Base-by-base conservation (phyloP, 2,113 vertebrate genomes). In the Gnathochromis pfefferi region DNA sequence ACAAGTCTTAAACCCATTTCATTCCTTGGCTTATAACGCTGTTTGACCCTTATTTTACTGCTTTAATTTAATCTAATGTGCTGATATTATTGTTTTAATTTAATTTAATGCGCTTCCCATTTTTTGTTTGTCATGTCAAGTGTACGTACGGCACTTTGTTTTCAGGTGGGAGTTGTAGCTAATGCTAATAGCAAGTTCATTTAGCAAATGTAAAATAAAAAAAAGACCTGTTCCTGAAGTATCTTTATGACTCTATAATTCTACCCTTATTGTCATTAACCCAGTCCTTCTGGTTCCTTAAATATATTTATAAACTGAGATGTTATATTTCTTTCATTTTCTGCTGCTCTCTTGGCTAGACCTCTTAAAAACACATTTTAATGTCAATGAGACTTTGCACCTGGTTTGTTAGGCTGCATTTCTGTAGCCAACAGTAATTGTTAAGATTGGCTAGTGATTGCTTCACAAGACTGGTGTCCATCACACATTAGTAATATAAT, bases 131-230 rank as follows among this genome's bases (percentile, higher is more conserved):
- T 58, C 55, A 28, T 1, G 57, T 60, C 57, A 60, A 31, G 26
- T 31, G 26, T 0, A 60, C 1, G 0, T 60, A 9, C 4, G 7
- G 55, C 55, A 58, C 55, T 58, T 28, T 58, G 23, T 58, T 58
- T 58, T 16, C 23, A 16, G 55, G 13, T 58, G 1, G 13, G 55
- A 28, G 13, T 58, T 58, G 55, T 31, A 31, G 57, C 57, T 31
- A 58, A 58, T 58, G 26, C 14, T 58, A 58, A 58, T 58, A 31
- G 57, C 57, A 58, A 58, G 14, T 58, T 31, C 26, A 58, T 58
- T 58, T 31, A 58, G 5, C 14, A 1, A 31, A 31, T 17, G 5
- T 16, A 58, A 28, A 28, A 57, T 14, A 0, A 2, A 58, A 58
- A 54, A 58, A 58, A 17, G 55, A 58, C 7, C 26, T 58, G 55